A percentile compares a stretch with the other conserved stretches of the same genome.
Evolutionary conservation across 2,113 vertebrate genomes (phyloP).

Genomic region (Lipophrys pholis): DNA sequence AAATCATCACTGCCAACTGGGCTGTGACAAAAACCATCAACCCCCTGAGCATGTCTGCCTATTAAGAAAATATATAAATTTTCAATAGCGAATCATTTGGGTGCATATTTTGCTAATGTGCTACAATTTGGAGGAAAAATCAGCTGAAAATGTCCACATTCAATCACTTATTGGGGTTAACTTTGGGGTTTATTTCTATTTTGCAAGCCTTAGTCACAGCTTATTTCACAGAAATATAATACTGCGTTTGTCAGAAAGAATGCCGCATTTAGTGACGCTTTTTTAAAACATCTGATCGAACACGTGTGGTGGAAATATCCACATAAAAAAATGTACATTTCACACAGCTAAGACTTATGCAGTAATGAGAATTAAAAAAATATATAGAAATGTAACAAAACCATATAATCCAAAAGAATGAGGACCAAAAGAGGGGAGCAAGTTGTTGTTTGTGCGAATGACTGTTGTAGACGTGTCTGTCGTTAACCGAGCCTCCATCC

Average conservation of each 20-base stretch:
- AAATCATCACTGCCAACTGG: slow-evolving; percentile 43
- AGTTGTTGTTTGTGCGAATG: slow-evolving; percentile 88
- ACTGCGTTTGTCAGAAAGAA: slow-evolving; percentile 16
- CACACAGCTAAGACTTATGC: slow-evolving; percentile 46
- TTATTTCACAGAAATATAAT: slow-evolving; percentile 46
- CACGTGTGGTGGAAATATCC: background rate
- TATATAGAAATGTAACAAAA: slow-evolving; percentile 1
- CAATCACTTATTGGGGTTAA: background rate
- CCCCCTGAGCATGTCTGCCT: slow-evolving; percentile 36
- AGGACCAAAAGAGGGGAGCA: slow-evolving; percentile 1
- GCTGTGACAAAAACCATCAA: slow-evolving; percentile 26
- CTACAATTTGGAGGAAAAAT: slow-evolving; percentile 26
- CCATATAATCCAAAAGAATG: background rate
- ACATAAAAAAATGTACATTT: slow-evolving; percentile 8
- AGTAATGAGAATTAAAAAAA: slow-evolving; percentile 58
- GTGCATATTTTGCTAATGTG: slow-evolving; percentile 48
- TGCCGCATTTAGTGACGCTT: slow-evolving; percentile 7
- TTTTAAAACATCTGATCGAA: slow-evolving; percentile 19
- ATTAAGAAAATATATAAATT: slow-evolving; percentile 50
- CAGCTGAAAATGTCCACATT: slow-evolving; percentile 19
- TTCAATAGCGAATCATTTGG: slow-evolving; percentile 50
- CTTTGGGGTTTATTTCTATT: background rate
- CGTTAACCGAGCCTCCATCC: slow-evolving; percentile 1
- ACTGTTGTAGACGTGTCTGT: slow-evolving; percentile 71
- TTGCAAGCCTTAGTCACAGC: slow-evolving; percentile 47